Conservation (phyloP, 2,113 vertebrate genomes). For the Sorex fumeus region DNA sequence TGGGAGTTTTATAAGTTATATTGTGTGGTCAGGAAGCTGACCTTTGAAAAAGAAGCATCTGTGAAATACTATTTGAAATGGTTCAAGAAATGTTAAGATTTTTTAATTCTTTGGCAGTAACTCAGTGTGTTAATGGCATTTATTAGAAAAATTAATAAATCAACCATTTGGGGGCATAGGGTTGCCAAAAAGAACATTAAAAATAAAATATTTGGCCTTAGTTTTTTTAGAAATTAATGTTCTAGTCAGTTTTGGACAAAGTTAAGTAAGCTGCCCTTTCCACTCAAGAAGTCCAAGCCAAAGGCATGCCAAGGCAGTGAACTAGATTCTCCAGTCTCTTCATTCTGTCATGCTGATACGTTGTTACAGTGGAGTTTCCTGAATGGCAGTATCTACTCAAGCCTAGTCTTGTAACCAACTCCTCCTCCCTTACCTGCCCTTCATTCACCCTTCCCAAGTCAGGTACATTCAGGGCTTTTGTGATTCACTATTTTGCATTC, state of each 20-base stretch:
- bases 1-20: conserved; percentile 61
- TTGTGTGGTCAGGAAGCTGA: conserved; percentile 55
- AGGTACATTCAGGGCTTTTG: neutral
- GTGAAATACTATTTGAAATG: conserved; percentile 50
- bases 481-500: neutral
- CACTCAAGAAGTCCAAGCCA: neutral
- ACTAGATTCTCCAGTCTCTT: too few species aligned
- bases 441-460: neutral
- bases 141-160: conserved; percentile 47
- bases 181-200: neutral
- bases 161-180: conserved; percentile 16
- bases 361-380: neutral
- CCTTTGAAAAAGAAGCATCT: neutral
- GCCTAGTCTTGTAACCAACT: neutral
- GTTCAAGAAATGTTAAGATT: conserved; percentile 37
- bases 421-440: neutral
- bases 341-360: too few species aligned
- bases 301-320: too few species aligned
- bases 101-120: conserved; percentile 41
- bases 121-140: conserved; percentile 44
- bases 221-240: neutral
- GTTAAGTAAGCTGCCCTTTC: neutral
- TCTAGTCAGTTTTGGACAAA: neutral
- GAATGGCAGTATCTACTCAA: fast-evolving
- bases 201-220: neutral